phyloP scores from a whole-genome alignment of 1,140 invertebrate genomes.

The Diuraphis noxia region DNA sequence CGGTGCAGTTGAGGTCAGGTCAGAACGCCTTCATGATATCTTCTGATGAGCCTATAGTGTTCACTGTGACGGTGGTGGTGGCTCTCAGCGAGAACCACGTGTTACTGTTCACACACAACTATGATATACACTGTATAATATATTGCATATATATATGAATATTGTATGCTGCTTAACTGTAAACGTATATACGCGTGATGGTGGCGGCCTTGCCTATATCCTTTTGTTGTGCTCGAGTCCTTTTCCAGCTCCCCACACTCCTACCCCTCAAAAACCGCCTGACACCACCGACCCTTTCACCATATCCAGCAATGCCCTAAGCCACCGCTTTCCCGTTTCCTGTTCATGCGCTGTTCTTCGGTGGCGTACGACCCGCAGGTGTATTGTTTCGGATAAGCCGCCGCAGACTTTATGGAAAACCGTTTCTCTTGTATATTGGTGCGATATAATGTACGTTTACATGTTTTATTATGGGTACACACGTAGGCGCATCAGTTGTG shows the following conservation, averaged over 20 bases:
- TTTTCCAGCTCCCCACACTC: background rate
- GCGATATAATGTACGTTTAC: background rate
- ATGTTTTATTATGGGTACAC: background rate
- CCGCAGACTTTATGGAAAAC: background rate
- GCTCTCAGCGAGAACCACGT: conserved; percentile 24
- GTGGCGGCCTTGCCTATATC: background rate
- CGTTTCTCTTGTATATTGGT: background rate
- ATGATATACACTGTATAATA: background rate
- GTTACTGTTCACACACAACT: conserved; percentile 42
- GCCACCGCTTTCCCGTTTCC: background rate
- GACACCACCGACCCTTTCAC: background rate
- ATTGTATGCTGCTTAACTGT: background rate
- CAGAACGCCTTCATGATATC: conserved; percentile 23
- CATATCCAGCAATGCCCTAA: background rate
- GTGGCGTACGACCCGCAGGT: background rate
- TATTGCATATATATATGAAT: background rate
- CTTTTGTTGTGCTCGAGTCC: background rate
- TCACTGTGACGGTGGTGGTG: background rate
- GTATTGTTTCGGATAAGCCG: conserved; percentile 21
- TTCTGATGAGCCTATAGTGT: conserved; percentile 4
- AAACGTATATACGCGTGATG: background rate
- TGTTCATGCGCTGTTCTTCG: background rate
- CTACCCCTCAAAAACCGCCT: background rate
- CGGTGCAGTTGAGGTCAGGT: background rate
- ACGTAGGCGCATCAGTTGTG: background rate